Percentiles rank a stretch among this genome's conserved stretches.
phyloP scores from a whole-genome alignment of 2,113 vertebrate genomes.

The Syrrhaptes paradoxus region DNA sequence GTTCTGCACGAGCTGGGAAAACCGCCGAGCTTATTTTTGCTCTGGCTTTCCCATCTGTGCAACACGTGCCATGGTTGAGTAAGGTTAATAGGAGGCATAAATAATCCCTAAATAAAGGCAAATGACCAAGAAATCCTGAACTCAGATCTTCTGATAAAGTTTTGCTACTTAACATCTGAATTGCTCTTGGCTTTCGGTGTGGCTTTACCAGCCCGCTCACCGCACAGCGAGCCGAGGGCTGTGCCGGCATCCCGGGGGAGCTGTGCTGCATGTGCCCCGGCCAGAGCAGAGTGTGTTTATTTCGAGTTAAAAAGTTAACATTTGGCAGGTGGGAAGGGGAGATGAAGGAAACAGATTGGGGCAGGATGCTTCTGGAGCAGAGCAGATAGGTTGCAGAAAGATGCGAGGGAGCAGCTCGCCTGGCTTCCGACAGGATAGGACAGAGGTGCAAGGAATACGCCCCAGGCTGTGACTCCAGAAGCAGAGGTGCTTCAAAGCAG shows the following conservation, averaged over 20 bases:
- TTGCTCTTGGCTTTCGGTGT: background rate
- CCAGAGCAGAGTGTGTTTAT: background rate
- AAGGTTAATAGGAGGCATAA: constrained; percentile 34
- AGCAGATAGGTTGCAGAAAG: background rate
- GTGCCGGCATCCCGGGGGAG: background rate
- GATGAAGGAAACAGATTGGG: background rate
- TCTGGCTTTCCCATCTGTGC: background rate
- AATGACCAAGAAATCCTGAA: constrained; percentile 42
- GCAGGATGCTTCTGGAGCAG: background rate
- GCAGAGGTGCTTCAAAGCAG: background rate
- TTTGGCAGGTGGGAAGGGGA: background rate
- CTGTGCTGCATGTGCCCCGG: background rate
- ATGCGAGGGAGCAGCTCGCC: background rate
- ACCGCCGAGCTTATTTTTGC: background rate
- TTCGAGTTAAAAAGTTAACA: background rate
- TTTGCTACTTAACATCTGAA: background rate
- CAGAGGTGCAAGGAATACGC: background rate
- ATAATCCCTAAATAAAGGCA: constrained; percentile 28
- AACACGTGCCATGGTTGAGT: background rate
- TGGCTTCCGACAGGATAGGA: background rate
- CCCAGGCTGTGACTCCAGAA: background rate
- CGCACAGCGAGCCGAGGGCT: rapidly evolving
- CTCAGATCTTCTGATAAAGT: constrained; percentile 7
- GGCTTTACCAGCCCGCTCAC: background rate
- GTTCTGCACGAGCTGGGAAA: background rate